phyloP scores from a whole-genome alignment of 2,888 invertebrate genomes.

The Drosophila stalkeri region DNA sequence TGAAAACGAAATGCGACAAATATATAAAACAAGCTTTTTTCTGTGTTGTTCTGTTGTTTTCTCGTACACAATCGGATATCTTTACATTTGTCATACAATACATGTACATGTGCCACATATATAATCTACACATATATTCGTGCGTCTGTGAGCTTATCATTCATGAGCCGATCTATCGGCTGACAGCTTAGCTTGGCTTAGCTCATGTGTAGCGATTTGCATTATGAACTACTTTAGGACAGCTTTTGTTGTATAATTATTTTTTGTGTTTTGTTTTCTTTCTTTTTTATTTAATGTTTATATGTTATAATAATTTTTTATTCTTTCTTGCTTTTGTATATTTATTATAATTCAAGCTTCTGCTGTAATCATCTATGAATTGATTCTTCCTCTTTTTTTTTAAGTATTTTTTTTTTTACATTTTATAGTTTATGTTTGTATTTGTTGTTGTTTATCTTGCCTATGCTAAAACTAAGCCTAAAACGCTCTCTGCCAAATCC shows the following conservation, averaged over 20 bases:
- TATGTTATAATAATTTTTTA: conserved; percentile 28
- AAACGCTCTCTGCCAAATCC: conserved; percentile 47
- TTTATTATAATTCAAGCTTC: conserved; percentile 55
- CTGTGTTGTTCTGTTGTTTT: conserved; percentile 23
- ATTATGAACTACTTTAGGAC: conserved; percentile 20
- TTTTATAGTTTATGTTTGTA: conserved; percentile 22
- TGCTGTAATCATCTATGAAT: conserved; percentile 51
- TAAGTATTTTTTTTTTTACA: conserved; percentile 43
- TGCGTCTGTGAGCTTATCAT: conserved; percentile 20
- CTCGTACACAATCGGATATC: conserved; percentile 43
- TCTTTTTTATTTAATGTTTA: conserved; percentile 43
- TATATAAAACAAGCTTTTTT: conserved; percentile 50
- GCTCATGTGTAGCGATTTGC: conserved; percentile 21
- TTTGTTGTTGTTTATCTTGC: conserved; percentile 26
- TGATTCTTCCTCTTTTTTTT: conserved; percentile 25
- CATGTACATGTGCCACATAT: neutral
- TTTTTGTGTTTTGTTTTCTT: conserved; percentile 7
- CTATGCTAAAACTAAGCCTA: conserved; percentile 74
- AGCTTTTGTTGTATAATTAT: conserved; percentile 7
- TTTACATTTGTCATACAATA: conserved; percentile 51
- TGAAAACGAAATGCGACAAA: conserved; percentile 23
- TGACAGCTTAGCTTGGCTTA: conserved; percentile 35
- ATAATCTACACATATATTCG: conserved; percentile 6
- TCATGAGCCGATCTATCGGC: conserved; percentile 31
- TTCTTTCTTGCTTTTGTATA: conserved; percentile 10